Evolutionary conservation across 2,888 invertebrate genomes (phyloP).

Genomic region (Amitus sp.): DNA sequence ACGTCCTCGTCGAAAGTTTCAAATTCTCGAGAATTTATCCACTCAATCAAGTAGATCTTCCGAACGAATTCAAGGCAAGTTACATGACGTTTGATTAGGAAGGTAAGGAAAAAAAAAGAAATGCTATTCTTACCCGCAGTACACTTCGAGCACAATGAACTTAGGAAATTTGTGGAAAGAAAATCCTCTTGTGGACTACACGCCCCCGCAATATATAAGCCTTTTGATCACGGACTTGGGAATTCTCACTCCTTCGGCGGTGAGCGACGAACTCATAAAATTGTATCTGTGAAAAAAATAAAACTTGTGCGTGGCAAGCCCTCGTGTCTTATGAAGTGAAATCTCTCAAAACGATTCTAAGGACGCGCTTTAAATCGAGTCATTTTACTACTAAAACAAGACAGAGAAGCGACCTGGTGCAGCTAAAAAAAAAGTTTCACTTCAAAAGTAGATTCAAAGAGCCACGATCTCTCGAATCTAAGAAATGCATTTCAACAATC

Average conservation of each 20-base stretch:
- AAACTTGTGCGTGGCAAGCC: neutral
- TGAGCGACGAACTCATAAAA: slow-evolving; percentile 97
- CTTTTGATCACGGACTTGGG: slow-evolving; percentile 96
- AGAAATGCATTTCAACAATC: too few species aligned
- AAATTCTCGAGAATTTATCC: slow-evolving; percentile 96
- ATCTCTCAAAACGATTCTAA: too few species aligned
- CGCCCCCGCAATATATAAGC: slow-evolving; percentile 92
- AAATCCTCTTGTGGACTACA: slow-evolving; percentile 96
- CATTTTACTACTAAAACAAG: too few species aligned
- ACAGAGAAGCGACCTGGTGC: too few species aligned
- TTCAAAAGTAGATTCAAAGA: too few species aligned
- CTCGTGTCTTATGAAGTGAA: too few species aligned
- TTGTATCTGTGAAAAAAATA: slow-evolving; percentile 80
- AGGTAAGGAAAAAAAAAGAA: neutral
- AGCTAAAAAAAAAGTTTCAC: too few species aligned
- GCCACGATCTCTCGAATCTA: too few species aligned
- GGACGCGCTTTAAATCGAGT: too few species aligned
- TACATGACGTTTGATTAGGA: neutral
- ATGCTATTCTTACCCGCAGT: slow-evolving; percentile 60
- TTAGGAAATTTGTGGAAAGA: slow-evolving; percentile 70
- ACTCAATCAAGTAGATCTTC: slow-evolving; percentile 90
- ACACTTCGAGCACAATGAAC: slow-evolving; percentile 67
- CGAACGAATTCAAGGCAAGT: slow-evolving; percentile 85
- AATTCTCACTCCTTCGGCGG: slow-evolving; percentile 94
- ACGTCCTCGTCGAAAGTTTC: slow-evolving; percentile 96